phyloP scores from a whole-genome alignment of 2,888 invertebrate species.

The Salpingus planirostris region DNA sequence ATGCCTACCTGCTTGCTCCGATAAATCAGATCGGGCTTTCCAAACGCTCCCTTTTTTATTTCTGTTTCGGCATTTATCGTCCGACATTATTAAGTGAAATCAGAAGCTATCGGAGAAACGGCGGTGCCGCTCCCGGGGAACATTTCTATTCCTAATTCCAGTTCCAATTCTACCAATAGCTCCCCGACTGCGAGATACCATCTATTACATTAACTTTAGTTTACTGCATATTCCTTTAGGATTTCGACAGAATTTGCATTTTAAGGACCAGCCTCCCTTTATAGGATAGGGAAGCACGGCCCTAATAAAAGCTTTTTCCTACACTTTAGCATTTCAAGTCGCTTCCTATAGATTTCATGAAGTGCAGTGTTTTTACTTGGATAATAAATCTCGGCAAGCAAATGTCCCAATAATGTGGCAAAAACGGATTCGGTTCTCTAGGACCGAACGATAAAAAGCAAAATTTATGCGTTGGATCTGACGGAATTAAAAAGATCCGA shows the following conservation, averaged over 20 bases:
- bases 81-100: conserved; percentile 1
- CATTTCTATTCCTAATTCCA: conserved; percentile 28
- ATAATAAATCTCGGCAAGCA: conserved; percentile 6
- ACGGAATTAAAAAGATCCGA: no score
- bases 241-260: conserved; percentile 28
- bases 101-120: neutral
- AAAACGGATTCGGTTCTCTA: no score
- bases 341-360: no score
- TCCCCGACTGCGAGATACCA: conserved; percentile 26
- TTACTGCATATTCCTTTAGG: conserved; percentile 32
- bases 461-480: no score
- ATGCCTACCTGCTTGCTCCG: neutral
- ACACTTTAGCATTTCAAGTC: conserved; percentile 10
- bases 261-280: conserved; percentile 22
- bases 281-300: conserved; percentile 18
- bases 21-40: neutral
- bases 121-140: conserved; percentile 15
- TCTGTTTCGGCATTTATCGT: neutral
- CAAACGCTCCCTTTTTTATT: no score
- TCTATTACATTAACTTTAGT: conserved; percentile 33
- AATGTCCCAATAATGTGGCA: conserved; percentile 10
- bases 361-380: conserved; percentile 8
- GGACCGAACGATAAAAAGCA: no score
- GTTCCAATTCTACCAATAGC: conserved; percentile 29
- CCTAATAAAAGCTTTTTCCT: conserved; percentile 12